Conservation (phyloP, 2,888 invertebrate genomes). For the Clusia tigrina region DNA sequence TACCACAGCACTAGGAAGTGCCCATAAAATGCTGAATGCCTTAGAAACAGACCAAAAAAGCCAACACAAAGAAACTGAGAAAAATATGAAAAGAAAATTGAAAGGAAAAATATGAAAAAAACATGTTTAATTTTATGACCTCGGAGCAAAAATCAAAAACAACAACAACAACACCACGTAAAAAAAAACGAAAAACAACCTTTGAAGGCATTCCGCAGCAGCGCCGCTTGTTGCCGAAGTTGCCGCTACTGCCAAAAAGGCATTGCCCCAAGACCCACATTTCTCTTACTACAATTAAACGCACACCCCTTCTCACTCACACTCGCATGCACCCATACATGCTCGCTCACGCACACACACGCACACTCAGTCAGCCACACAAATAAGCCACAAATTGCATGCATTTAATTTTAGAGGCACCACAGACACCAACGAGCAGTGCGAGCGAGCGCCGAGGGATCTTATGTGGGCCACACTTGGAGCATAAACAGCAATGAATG, state of each 20-base stretch:
- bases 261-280: conserved; percentile 1
- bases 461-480: conserved; percentile 4
- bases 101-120: no score
- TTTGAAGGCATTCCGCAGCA: conserved; percentile 31
- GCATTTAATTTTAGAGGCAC: conserved; percentile 34
- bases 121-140: no score
- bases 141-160: no score
- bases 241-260: conserved; percentile 18
- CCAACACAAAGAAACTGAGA: no score
- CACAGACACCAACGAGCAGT: not conserved
- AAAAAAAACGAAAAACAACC: not conserved
- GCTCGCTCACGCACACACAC: not conserved
- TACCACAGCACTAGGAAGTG: no score
- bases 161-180: no score
- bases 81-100: no score
- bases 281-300: not conserved
- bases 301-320: no score
- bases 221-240: conserved; percentile 30
- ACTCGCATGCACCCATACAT: not conserved
- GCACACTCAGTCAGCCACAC: conserved; percentile 9
- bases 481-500: conserved; percentile 1
- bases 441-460: not conserved
- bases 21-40: no score
- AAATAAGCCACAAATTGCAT: conserved; percentile 35
- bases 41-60: no score